phyloP scores from a whole-genome alignment of 2,113 vertebrate species.

The Salvator merianae region DNA sequence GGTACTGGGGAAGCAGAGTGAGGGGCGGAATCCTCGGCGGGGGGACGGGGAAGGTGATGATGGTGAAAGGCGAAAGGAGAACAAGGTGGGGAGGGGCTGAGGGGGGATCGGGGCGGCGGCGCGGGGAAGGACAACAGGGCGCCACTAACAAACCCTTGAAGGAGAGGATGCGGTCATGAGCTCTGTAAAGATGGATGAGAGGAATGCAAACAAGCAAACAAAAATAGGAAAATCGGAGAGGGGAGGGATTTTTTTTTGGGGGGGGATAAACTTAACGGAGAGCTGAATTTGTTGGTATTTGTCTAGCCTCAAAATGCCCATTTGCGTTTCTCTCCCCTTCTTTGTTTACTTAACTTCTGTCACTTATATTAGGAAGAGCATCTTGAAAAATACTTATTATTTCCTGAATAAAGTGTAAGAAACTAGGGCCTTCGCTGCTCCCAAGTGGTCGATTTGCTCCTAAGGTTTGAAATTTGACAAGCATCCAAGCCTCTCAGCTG shows the following conservation, averaged over 20 bases:
- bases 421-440: not conserved
- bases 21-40: not conserved
- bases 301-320: too few relatives aligned
- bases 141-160: not conserved
- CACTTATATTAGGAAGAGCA: not conserved
- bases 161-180: not conserved
- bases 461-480: not conserved
- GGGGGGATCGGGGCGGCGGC: not conserved
- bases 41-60: not conserved
- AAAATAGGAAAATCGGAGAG: not conserved
- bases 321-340: not conserved
- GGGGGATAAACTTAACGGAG: not conserved
- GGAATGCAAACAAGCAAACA: not conserved
- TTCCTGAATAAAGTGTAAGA: not conserved
- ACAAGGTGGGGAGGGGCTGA: not conserved
- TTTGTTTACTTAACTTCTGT: not conserved
- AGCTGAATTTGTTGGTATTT: not conserved
- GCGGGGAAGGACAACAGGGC: not conserved
- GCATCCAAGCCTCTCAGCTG: not conserved
- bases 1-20: slow-evolving; percentile 73
- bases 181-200: not conserved
- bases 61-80: not conserved
- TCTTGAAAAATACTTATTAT: not conserved
- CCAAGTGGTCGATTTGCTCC: not conserved
- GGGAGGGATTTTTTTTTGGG: not conserved